Evolutionary conservation across 2,797 vertebrate species (phyloP).

Genomic region (Eurystomus glaucurus): DNA sequence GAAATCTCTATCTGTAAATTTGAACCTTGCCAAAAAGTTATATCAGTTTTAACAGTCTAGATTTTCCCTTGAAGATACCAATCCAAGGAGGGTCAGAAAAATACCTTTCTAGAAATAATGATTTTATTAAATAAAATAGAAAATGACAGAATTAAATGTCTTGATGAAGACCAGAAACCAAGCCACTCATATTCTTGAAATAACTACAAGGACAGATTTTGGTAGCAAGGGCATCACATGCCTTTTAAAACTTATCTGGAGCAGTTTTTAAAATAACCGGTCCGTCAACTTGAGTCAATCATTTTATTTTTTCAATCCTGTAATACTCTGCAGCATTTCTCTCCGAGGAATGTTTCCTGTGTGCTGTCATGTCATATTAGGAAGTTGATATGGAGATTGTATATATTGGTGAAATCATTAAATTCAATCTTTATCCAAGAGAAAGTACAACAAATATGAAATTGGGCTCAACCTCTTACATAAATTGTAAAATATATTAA

Average conservation of each 20-base stretch:
- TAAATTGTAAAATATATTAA: not conserved
- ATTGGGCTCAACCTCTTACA: not conserved
- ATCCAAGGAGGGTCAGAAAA: not conserved
- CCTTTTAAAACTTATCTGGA: slow-evolving; percentile 61
- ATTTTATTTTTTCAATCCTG: slow-evolving; percentile 39
- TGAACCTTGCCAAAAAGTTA: not conserved
- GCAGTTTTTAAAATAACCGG: slow-evolving; percentile 71
- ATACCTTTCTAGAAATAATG: not conserved
- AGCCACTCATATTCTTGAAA: not conserved
- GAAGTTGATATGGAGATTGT: not conserved
- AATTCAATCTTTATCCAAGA: not conserved
- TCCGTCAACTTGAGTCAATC: slow-evolving; percentile 67
- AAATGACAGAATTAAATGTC: not conserved
- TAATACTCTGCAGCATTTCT: slow-evolving; percentile 58
- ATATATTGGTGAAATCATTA: slow-evolving; percentile 43
- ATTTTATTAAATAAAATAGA: not conserved
- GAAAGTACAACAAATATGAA: not conserved
- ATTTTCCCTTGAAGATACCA: not conserved
- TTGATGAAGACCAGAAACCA: not conserved
- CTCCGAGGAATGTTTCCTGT: slow-evolving; percentile 66
- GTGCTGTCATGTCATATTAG: slow-evolving; percentile 54
- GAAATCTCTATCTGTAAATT: not conserved
- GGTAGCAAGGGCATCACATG: not conserved
- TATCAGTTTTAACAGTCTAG: not conserved
- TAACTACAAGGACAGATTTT: slow-evolving; percentile 6